These are phyloP conservation scores for Sarcophaga rosellei DNA, from an alignment of 2,888 invertebrate genomes.

Conservation along the genomic window DNA sequence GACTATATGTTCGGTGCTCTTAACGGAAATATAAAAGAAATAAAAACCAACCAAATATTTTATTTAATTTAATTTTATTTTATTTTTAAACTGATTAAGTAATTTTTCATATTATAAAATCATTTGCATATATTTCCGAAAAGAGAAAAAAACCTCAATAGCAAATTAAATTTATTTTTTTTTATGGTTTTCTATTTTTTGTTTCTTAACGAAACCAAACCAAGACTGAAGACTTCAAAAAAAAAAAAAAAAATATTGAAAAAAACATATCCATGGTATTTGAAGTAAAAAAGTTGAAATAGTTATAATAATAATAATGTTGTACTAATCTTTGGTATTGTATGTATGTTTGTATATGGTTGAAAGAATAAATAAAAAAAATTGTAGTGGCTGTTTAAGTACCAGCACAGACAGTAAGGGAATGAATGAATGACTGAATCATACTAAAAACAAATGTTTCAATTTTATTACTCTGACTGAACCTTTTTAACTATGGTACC, in stretches of 20 bases:
- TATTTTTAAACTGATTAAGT: conserved; percentile 42
- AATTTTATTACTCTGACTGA: neutral
- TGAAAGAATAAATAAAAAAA: neutral
- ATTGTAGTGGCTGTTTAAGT: conserved; percentile 17
- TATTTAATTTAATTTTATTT: conserved; percentile 24
- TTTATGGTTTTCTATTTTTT: neutral
- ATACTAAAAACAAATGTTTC: conserved; percentile 31
- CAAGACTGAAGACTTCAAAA: conserved; percentile 61
- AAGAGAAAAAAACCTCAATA: conserved; percentile 49
- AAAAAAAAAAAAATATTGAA: conserved; percentile 13
- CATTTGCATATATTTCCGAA: conserved; percentile 19
- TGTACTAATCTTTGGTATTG: conserved; percentile 56
- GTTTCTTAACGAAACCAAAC: conserved; percentile 12
- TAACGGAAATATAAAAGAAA: neutral
- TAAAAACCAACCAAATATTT: conserved; percentile 7
- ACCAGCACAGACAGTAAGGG: neutral
- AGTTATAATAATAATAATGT: conserved; percentile 57
- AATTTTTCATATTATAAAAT: conserved; percentile 56
- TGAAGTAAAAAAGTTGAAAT: conserved; percentile 12
- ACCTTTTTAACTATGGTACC: neutral
- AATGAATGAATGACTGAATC: neutral
- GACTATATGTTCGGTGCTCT: conserved; percentile 13
- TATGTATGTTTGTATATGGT: conserved; percentile 47
- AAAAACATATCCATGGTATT: neutral
- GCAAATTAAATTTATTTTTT: conserved; percentile 44